Evolutionary conservation across 92 coral and sea anemone genomes (phyloP), one percentile per base, ranked within the genome.

Genomic region (Porites cylindrica): DNA sequence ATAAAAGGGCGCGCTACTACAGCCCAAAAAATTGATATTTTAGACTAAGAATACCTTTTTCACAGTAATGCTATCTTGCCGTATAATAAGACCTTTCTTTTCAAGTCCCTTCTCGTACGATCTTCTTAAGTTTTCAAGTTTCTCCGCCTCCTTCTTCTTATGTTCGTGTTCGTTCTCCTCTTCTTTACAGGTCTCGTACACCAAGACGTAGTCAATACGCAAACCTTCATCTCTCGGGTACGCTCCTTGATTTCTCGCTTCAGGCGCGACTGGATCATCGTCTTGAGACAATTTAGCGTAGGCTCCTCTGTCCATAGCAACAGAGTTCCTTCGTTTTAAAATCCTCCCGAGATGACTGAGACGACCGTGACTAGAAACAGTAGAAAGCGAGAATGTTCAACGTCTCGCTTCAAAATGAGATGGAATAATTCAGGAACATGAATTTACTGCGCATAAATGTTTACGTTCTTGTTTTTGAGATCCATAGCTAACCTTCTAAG

Each of bases 171-270:
- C 70, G n/a, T 89, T 89, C 23, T 92, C 95, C 51, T 86, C 71
- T 76, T 92, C 95, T 59, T 88, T 80, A 19, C 87, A 85, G 8
- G 81, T 78, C 60, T 92, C 95, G 80, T 85, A 92, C 1, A 92
- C 93, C 82, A 92, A 86, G 29, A 92, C 93, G 58, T 92, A 92
- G 86, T 92, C 95, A 19, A 90, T 79, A 59, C 91, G 75, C 64
- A 24, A 16, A 26, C 75, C 93, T 6, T 78, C 79, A 3, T 69
- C 65, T 16, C 60, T 54, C 61, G 86, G 85, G 79, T 84, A 76
- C 8, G 62, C 23, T 8, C 80, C 62, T 23, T 6, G 61, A 63
- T 19, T 64, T 56, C 61, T 72, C 7, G 72, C 63, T 7, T 47
- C 79, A 14, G 62, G 60, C 51, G 61, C 79, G 6, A 18, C 14